phyloP scores from a whole-genome alignment of 2,888 invertebrate genomes.

The Bimastos eiseni region DNA sequence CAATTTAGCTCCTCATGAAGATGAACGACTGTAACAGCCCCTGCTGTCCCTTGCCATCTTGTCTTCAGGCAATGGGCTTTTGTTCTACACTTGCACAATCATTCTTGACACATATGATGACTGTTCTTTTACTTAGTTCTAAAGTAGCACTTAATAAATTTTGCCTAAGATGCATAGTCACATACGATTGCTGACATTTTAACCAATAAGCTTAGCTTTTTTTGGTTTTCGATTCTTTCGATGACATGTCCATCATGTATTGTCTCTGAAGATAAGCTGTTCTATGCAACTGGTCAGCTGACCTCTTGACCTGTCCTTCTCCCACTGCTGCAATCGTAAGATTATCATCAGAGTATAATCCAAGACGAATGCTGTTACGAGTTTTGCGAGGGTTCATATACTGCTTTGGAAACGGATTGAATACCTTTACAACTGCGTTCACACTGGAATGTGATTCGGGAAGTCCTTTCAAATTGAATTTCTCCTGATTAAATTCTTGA shows the following conservation, averaged over 20 bases:
- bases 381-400: conserved; percentile 56
- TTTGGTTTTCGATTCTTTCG: neutral
- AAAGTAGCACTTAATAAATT: no score
- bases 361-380: conserved; percentile 57
- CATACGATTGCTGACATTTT: neutral
- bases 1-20: no score
- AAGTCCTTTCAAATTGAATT: neutral
- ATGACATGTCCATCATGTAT: conserved; percentile 42
- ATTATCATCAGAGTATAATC: conserved; percentile 55
- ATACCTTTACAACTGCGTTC: conserved; percentile 44
- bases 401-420: conserved; percentile 58
- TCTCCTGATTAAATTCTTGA: neutral
- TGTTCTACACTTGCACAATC: no score
- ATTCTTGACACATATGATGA: no score
- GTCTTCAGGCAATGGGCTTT: no score
- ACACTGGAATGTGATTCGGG: conserved; percentile 8
- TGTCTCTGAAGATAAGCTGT: conserved; percentile 44
- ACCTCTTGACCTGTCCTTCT: conserved; percentile 28
- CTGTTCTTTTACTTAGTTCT: no score
- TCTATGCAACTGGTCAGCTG: conserved; percentile 36
- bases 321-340: conserved; percentile 36
- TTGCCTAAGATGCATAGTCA: neutral
- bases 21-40: no score
- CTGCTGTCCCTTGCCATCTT: no score
- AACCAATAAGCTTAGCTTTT: neutral